Evolutionary conservation across 30 jellyfish, hydroid and myxozoan species (phyloP).

Genomic region (Cassiopea andromeda): DNA sequence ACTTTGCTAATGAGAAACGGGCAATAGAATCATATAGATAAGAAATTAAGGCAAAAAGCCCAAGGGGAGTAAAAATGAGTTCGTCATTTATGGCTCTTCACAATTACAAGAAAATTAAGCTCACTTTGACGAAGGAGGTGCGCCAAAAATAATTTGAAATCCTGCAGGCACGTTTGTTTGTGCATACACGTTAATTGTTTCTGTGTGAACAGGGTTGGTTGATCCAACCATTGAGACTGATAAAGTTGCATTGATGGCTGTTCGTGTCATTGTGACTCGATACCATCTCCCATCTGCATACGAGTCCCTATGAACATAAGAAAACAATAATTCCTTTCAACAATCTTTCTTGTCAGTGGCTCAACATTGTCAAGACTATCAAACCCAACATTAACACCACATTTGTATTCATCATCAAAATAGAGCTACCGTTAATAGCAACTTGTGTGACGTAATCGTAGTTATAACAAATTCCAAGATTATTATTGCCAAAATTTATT

Average conservation of each 20-base stretch:
- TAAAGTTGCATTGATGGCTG: slow-evolving; percentile 88
- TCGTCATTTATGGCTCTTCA: too few relatives aligned
- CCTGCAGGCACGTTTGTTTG: slow-evolving; percentile 80
- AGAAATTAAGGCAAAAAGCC: background rate
- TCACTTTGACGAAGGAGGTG: slow-evolving; percentile 69
- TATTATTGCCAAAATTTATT: too few relatives aligned
- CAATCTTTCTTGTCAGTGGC: too few relatives aligned
- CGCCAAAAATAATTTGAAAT: slow-evolving; percentile 80
- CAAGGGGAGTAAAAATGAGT: background rate
- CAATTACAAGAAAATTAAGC: background rate
- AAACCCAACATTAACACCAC: too few relatives aligned
- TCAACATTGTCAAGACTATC: too few relatives aligned
- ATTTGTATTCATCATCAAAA: too few relatives aligned
- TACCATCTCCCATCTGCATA: slow-evolving; percentile 96
- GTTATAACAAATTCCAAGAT: too few relatives aligned
- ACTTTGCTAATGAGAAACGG: background rate
- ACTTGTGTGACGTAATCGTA: too few relatives aligned
- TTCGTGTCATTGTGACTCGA: slow-evolving; percentile 81
- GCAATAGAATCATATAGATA: background rate
- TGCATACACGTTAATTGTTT: slow-evolving; percentile 67
- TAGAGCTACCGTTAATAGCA: too few relatives aligned
- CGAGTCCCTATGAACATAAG: slow-evolving; percentile 50
- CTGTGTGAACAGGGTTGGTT: slow-evolving; percentile 63
- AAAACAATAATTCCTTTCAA: background rate
- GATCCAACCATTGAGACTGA: slow-evolving; percentile 78